Evolutionary conservation across 2,888 invertebrate genomes (phyloP).

Genomic region (Norana najaformis): DNA sequence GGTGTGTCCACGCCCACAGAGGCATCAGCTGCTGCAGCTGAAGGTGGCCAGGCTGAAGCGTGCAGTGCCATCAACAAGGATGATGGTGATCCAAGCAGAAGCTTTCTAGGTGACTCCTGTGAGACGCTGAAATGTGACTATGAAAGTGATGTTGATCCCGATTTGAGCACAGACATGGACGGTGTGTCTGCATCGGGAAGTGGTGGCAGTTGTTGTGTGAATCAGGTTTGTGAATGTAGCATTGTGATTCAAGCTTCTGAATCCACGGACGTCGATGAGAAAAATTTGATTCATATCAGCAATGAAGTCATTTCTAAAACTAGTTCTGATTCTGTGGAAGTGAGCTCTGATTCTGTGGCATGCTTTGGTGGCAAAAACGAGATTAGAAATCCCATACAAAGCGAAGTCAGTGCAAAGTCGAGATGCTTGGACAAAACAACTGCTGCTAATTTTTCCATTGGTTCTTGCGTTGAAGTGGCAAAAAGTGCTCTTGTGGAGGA

Average conservation of each 20-base stretch:
- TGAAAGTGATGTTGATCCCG: neutral
- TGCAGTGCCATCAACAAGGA: neutral
- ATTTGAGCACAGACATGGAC: neutral
- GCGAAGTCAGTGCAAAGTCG: neutral
- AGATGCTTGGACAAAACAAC: neutral
- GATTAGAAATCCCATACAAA: neutral
- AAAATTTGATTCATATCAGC: neutral
- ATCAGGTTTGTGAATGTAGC: neutral
- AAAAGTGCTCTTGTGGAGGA: neutral
- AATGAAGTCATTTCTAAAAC: neutral
- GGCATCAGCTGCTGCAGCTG: constrained; percentile 9
- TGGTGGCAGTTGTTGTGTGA: neutral
- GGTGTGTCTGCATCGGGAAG: neutral
- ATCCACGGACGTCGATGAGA: neutral
- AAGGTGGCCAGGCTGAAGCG: neutral
- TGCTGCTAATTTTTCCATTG: neutral
- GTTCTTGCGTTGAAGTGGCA: neutral
- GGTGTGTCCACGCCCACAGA: neutral
- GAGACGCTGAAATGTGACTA: neutral
- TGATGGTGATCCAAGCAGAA: neutral
- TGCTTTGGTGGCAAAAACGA: neutral
- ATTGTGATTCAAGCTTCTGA: neutral
- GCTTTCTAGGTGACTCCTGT: neutral
- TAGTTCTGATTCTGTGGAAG: too few relatives aligned
- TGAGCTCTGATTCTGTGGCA: too few relatives aligned